Evolutionary conservation across 2,797 vertebrate genomes (phyloP).

Genomic region (Salarias fasciatus): DNA sequence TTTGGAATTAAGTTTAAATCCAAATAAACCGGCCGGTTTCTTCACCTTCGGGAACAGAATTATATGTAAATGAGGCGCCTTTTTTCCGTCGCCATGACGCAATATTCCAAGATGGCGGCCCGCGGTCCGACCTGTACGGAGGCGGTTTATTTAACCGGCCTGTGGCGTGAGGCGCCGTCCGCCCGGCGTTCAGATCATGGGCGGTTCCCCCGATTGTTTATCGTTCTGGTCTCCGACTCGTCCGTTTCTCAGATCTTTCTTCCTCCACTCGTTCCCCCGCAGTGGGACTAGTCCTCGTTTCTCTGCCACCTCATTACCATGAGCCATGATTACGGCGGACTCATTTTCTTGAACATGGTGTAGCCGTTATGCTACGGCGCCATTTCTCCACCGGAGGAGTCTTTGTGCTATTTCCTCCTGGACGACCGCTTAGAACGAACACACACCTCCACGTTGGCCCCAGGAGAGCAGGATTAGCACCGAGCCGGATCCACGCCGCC

Average conservation of each 20-base stretch:
- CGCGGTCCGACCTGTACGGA: no score
- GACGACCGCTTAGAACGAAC: slow-evolving; percentile 47
- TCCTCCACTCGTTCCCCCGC: no score
- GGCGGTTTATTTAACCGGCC: no score
- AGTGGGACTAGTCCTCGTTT: slow-evolving; percentile 26
- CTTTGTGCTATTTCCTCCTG: slow-evolving; percentile 56
- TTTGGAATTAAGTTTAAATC: no score
- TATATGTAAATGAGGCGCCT: no score
- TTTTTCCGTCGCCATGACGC: no score
- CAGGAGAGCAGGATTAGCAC: slow-evolving; percentile 33
- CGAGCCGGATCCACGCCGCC: slow-evolving; percentile 37
- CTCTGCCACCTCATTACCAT: slow-evolving; percentile 40
- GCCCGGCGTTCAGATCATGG: no score
- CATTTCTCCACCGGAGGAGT: slow-evolving; percentile 48
- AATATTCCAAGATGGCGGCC: no score
- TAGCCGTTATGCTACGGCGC: slow-evolving; percentile 47
- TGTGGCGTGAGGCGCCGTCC: no score
- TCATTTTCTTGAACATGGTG: slow-evolving; percentile 47
- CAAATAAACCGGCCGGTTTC: no score
- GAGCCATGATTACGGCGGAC: slow-evolving; percentile 44
- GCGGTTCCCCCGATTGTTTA: no score
- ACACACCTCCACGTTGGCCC: slow-evolving; percentile 11
- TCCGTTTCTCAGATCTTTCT: slow-evolving; percentile 30
- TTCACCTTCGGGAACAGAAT: no score
- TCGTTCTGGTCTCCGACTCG: slow-evolving; percentile 16